Percentiles rank a stretch among this genome's conserved stretches.
Conservation (phyloP, 2,113 vertebrate species). For the Serinus canaria region DNA sequence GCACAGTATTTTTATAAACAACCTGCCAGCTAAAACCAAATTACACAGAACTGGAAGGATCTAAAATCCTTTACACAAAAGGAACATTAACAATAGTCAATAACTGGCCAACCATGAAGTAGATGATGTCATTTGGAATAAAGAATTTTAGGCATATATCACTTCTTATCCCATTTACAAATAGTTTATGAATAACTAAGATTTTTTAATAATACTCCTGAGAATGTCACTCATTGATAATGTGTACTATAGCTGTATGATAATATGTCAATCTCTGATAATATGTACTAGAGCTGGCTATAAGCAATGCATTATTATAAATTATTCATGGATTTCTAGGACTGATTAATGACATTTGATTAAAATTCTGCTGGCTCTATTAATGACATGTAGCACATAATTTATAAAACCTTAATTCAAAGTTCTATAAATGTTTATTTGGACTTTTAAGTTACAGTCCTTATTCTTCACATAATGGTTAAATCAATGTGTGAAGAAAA, state of each 20-base stretch:
- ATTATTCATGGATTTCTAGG: background rate
- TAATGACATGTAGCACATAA: background rate
- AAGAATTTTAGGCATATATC: background rate
- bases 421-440: background rate
- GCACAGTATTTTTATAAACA: background rate
- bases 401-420: background rate
- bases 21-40: background rate
- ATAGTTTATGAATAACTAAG: background rate
- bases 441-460: background rate
- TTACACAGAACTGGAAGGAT: background rate
- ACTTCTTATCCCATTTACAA: background rate
- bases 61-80: background rate
- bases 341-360: background rate
- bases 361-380: background rate
- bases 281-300: background rate
- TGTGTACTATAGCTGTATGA: background rate
- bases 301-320: background rate
- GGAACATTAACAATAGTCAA: background rate
- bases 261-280: background rate
- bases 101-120: background rate
- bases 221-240: background rate
- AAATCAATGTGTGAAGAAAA: constrained; percentile 4
- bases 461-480: background rate
- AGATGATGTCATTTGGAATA: background rate
- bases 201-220: background rate